phyloP scores from a whole-genome alignment of 2,888 invertebrate genomes.

The Zele albiditarsus region DNA sequence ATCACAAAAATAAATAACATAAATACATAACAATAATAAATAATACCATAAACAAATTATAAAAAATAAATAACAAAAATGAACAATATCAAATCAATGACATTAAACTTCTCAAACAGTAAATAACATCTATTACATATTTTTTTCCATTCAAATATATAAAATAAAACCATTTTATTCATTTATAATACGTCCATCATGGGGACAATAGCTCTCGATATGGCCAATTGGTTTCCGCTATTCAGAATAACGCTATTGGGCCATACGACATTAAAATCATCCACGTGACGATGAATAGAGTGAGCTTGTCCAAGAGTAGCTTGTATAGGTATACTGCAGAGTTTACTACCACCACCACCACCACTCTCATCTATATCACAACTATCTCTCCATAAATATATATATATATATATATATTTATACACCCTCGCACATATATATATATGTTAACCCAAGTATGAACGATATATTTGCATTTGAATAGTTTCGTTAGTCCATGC shows the following conservation, averaged over 20 bases:
- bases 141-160: background rate
- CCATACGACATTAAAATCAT: slow-evolving; percentile 20
- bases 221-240: slow-evolving; percentile 19
- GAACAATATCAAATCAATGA: background rate
- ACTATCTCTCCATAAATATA: too few species aligned
- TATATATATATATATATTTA: slow-evolving; percentile 13
- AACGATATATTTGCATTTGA: slow-evolving; percentile 58
- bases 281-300: slow-evolving; percentile 25
- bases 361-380: background rate
- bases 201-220: slow-evolving; percentile 5
- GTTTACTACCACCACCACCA: background rate
- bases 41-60: too few species aligned
- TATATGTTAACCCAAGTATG: slow-evolving; percentile 35
- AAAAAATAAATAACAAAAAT: too few species aligned
- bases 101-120: background rate
- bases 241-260: slow-evolving; percentile 10
- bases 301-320: slow-evolving; percentile 1
- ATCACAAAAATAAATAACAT: too few species aligned
- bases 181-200: background rate
- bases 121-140: too few species aligned
- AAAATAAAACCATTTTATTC: background rate
- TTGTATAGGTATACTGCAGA: background rate
- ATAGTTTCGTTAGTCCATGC: slow-evolving; percentile 58
- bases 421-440: slow-evolving; percentile 2
- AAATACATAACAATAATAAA: too few species aligned